Conservation (phyloP, 2,113 vertebrate species). For the Polypterus senegalus region DNA sequence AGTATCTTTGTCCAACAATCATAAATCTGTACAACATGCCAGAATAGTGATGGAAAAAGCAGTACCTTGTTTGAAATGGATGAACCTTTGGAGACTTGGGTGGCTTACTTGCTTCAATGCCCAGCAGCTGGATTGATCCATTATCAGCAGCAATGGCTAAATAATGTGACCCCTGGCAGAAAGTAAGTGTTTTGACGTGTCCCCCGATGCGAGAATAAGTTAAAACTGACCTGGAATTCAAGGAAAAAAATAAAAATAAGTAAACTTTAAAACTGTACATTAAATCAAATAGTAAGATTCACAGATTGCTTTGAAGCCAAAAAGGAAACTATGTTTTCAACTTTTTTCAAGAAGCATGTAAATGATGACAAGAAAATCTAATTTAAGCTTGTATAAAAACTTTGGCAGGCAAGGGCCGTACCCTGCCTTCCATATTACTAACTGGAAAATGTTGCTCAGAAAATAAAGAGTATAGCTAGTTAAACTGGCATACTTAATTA, state of each 20-base stretch:
- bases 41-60: no score
- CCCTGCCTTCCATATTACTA: no score
- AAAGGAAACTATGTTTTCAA: no score
- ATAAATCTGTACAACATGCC: no score
- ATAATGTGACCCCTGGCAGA: conserved; percentile 94
- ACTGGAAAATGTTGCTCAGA: no score
- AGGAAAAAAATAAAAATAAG: not conserved
- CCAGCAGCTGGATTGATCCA: conserved; percentile 82
- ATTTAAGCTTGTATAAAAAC: no score
- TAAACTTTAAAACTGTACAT: not conserved
- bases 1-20: no score
- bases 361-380: no score
- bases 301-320: not conserved
- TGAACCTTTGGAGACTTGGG: conserved; percentile 94
- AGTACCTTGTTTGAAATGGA: conserved; percentile 81
- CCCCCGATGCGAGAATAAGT: conserved; percentile 86
- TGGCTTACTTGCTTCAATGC: conserved; percentile 81
- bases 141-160: conserved; percentile 86
- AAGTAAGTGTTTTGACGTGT: conserved; percentile 78
- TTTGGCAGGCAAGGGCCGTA: no score
- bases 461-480: no score
- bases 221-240: conserved; percentile 68
- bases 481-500: no score
- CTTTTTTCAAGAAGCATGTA: no score
- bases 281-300: not conserved